Evolutionary conservation across 1,140 invertebrate species (phyloP), one percentile per base, ranked within the genome.

Genomic region (Sinonovacula constricta): DNA sequence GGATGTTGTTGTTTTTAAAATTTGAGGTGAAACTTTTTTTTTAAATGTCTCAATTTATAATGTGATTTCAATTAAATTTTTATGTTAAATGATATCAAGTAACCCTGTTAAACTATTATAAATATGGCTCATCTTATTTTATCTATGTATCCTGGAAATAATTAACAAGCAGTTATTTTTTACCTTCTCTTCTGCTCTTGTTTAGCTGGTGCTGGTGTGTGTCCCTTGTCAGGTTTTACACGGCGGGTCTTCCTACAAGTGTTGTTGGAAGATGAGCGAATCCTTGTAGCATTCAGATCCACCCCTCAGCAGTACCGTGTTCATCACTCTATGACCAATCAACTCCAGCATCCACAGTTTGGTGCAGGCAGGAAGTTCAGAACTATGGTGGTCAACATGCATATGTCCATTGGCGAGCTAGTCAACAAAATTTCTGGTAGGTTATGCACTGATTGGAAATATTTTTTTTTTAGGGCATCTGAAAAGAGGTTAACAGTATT

Each of bases 171-270:
- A n/a, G n/a, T n/a, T n/a, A n/a, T n/a, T n/a, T n/a, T n/a, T n/a
- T n/a, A n/a, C n/a, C n/a, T n/a, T n/a, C 24, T 31, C 51, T 15
- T 36, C 31, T 54, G 5, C 26, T 54, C 26, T 57, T 53, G 15
- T 45, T 30, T 18, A 59, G 34, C 62, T 51, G 63, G 57, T 24
- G 36, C 72, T 45, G 60, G 65, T 22, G 53, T 59, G 39, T 79
- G 77, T 59, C 93, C 93, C 5, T 95, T 97, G 80, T 96, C 95
- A 15, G 96, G 96, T 14, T 97, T 98, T 88, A 96, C 96, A 14
- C 93, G 96, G 26, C 93, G 96, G 71, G 91, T 98, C 31, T 94
- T 98, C 65, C 91, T 97, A 10, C 96, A 97, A 87, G 91, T 97
- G 30, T 91, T 97, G 22, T 91, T 98, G 51, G 96, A 97, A 85